These are phyloP conservation scores for Trichosurus vulpecula DNA, from an alignment of 2,797 vertebrate genomes.

Conservation along the genomic window DNA sequence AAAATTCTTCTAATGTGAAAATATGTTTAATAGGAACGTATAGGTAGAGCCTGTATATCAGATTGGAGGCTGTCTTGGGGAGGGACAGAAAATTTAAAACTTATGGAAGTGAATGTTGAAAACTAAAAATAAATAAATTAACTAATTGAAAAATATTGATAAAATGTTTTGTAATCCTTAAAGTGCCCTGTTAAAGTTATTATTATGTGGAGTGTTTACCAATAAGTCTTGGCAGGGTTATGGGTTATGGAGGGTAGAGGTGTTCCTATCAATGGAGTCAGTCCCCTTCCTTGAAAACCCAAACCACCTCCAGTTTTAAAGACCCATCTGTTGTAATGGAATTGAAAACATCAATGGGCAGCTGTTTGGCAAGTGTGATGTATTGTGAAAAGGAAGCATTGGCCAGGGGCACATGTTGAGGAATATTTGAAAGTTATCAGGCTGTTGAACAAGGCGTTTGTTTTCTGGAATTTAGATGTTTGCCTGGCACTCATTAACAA, in stretches of 20 bases:
- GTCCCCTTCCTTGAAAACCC: not conserved
- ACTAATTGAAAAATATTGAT: too few relatives aligned
- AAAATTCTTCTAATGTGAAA: too few relatives aligned
- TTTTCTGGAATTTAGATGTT: conserved; percentile 36
- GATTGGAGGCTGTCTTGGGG: too few relatives aligned
- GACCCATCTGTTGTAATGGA: not conserved
- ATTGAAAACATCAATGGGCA: conserved; percentile 8
- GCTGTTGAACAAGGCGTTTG: not conserved
- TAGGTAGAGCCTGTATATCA: too few relatives aligned
- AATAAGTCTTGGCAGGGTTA: not conserved
- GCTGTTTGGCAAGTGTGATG: conserved; percentile 28
- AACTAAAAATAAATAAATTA: too few relatives aligned
- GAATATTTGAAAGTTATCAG: not conserved
- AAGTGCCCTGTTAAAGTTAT: not conserved
- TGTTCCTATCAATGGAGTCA: not conserved
- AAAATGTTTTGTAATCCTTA: not conserved
- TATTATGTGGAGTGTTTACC: not conserved
- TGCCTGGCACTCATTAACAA: conserved; percentile 1
- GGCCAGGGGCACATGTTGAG: not conserved
- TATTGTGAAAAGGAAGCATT: not conserved
- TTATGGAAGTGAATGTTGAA: too few relatives aligned
- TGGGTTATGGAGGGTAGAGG: not conserved
- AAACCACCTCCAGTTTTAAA: not conserved
- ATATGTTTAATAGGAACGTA: too few relatives aligned
- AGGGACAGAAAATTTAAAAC: too few relatives aligned